These are phyloP conservation scores for human DNA, from an alignment of 2,113 vertebrate genomes.

Conservation along the genomic window DNA sequence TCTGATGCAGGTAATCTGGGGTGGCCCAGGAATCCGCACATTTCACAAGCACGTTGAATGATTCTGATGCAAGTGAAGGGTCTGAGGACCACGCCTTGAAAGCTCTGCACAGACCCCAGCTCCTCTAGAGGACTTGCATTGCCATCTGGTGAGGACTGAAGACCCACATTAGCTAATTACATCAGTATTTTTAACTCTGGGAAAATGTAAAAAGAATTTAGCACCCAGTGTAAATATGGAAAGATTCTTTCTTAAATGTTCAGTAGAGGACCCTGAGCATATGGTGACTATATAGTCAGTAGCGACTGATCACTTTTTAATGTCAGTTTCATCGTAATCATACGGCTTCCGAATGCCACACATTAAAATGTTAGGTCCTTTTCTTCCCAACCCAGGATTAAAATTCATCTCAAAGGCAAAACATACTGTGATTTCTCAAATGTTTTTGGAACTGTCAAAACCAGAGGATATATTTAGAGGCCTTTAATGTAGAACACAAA, in stretches of 20 bases:
- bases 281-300: background rate
- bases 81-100: background rate
- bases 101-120: background rate
- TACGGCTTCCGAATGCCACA: fast-evolving
- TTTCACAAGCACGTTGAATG: background rate
- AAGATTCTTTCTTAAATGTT: background rate
- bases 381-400: background rate
- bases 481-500: conserved; percentile 58
- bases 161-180: background rate
- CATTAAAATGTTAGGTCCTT: background rate
- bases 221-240: background rate
- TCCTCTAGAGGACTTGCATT: background rate
- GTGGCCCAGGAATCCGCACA: background rate
- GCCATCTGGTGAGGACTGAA: background rate
- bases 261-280: background rate
- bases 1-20: background rate
- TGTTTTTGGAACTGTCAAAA: conserved; percentile 20
- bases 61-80: background rate
- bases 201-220: background rate
- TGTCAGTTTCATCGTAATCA: background rate
- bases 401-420: background rate
- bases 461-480: conserved; percentile 51
- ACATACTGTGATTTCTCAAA: background rate
- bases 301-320: background rate
- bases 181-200: background rate